Conservation (phyloP, 1,140 invertebrate species). For the Asbolus verrucosus region DNA sequence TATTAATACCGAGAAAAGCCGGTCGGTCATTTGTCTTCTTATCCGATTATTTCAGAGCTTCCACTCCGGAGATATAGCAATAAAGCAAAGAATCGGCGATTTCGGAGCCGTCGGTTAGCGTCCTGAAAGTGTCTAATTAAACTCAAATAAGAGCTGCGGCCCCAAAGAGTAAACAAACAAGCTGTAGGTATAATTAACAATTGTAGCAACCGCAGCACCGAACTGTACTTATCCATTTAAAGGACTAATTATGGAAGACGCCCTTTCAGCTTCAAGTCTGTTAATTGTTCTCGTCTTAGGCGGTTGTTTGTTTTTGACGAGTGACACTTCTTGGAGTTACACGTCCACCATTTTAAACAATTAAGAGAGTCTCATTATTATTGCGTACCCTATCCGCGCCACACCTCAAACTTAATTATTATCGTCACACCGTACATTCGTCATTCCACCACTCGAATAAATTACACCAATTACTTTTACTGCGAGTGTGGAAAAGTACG, state of each 20-base stretch:
- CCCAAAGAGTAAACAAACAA: conserved; percentile 31
- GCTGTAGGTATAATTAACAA: conserved; percentile 34
- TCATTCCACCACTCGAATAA: not conserved
- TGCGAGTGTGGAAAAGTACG: not conserved
- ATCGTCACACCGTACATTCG: conserved; percentile 1
- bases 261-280: conserved; percentile 14
- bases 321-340: conserved; percentile 21
- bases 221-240: conserved; percentile 38
- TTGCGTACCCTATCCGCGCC: not conserved
- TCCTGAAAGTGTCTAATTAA: conserved; percentile 34
- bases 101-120: conserved; percentile 8
- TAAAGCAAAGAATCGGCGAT: conserved; percentile 14
- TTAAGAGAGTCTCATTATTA: conserved; percentile 17
- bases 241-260: conserved; percentile 36
- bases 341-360: conserved; percentile 27
- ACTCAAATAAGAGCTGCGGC: conserved; percentile 22
- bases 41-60: conserved; percentile 9
- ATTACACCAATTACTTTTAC: conserved; percentile 18
- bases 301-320: conserved; percentile 39
- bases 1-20: conserved; percentile 28
- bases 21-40: conserved; percentile 19
- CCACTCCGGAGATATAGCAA: conserved; percentile 10
- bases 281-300: conserved; percentile 31
- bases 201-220: conserved; percentile 35
- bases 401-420: conserved; percentile 8